phyloP scores from a whole-genome alignment of 2,888 invertebrate species.

The Mesoligia furuncula region DNA sequence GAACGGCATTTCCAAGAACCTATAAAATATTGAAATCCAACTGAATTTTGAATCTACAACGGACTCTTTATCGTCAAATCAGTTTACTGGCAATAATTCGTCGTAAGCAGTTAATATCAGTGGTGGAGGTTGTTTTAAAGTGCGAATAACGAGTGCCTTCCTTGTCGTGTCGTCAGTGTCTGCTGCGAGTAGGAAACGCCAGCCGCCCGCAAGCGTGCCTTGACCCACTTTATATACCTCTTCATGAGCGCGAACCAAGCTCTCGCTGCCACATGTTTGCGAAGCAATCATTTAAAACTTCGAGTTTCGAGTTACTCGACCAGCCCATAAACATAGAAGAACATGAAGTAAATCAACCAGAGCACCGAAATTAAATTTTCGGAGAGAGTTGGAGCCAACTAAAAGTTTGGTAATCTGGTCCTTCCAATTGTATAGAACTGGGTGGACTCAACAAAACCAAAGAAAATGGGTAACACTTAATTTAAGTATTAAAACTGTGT shows the following conservation, averaged over 20 bases:
- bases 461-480: neutral
- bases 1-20: neutral
- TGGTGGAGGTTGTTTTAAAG: slow-evolving; percentile 75
- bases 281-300: slow-evolving; percentile 66
- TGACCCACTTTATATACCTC: slow-evolving; percentile 83
- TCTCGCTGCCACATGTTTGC: slow-evolving; percentile 75
- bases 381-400: too few species aligned
- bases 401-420: neutral
- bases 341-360: neutral
- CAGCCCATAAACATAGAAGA: neutral
- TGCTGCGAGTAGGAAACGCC: slow-evolving; percentile 83
- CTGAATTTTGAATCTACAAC: neutral
- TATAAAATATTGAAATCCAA: neutral
- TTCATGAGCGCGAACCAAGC: slow-evolving; percentile 71
- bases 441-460: neutral
- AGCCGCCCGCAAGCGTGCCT: slow-evolving; percentile 82
- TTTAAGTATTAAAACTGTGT: slow-evolving; percentile 26
- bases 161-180: slow-evolving; percentile 75
- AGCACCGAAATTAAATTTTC: neutral
- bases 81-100: slow-evolving; percentile 14
- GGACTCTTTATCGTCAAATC: slow-evolving; percentile 2
- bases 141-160: slow-evolving; percentile 84
- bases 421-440: neutral
- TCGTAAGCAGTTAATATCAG: slow-evolving; percentile 69
- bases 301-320: slow-evolving; percentile 14